Conservation (phyloP, 2,888 invertebrate species). For the Phrixothrix hirtus region DNA sequence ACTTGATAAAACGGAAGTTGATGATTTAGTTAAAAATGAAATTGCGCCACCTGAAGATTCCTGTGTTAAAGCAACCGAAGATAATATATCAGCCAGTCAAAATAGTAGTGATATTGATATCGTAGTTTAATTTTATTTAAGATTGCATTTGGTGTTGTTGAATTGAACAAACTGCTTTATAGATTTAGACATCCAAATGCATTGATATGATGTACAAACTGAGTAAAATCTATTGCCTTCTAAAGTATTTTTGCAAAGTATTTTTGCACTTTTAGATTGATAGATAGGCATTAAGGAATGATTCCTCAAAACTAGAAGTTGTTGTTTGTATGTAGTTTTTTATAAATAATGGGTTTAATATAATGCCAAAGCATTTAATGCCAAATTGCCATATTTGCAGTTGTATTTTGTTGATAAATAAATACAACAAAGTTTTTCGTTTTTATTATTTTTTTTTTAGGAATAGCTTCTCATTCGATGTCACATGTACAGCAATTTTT, state of each 20-base stretch:
- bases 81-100: slow-evolving; percentile 17
- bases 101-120: slow-evolving; percentile 19
- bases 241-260: slow-evolving; percentile 56
- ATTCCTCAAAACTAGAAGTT: slow-evolving; percentile 35
- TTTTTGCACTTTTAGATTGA: slow-evolving; percentile 47
- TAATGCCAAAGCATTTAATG: slow-evolving; percentile 58
- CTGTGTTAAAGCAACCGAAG: slow-evolving; percentile 15
- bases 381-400: slow-evolving; percentile 56
- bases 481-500: no score
- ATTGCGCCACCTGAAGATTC: slow-evolving; percentile 13
- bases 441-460: no score
- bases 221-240: slow-evolving; percentile 41
- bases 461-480: no score
- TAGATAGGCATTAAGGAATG: slow-evolving; percentile 21
- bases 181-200: slow-evolving; percentile 9
- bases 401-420: slow-evolving; percentile 46
- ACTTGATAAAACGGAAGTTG: slow-evolving; percentile 36
- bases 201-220: slow-evolving; percentile 36
- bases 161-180: slow-evolving; percentile 6
- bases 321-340: slow-evolving; percentile 38
- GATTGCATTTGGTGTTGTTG: slow-evolving; percentile 11
- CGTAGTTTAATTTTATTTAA: slow-evolving; percentile 12
- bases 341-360: slow-evolving; percentile 49
- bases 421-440: slow-evolving; percentile 9
- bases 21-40: no score